Base-by-base conservation (phyloP, 2,797 vertebrate genomes). In the Microctenopoma steveboyesi region DNA sequence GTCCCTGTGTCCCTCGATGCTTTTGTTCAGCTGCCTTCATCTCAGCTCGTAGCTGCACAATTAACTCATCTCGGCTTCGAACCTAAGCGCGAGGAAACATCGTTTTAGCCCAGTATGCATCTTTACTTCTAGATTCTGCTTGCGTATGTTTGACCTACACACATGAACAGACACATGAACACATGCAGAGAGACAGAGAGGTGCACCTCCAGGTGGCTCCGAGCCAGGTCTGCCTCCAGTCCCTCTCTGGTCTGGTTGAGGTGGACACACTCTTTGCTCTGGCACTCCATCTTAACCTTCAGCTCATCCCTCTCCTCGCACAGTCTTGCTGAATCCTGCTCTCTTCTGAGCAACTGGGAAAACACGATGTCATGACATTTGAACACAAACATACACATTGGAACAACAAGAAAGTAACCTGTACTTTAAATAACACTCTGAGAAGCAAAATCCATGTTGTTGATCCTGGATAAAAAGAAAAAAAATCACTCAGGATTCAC, bases 161-260 rank as follows among this genome's bases (percentile, higher is more conserved):
- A 35, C 28, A 51, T 11, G 53, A 22, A 70, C 18, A 55, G 2
- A 63, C 33, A 55, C 74, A 60, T 22, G 39, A 8, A 70, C 46
- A 52, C 50, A 63, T 25, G 25, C 42, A 59, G 22, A 59, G 22
- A 67, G 37, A 57, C 40, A 52, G 9, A 63, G 28, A 69, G 28
- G 59, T 13, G 46, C 33, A 89, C 85, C 88, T 90, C 84, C 27
- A 88, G 76, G 78, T 85, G 85, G 81, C 84, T 82, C 42, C 68
- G 50, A 56, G 78, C 81, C 81, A 87, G 64, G 66, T 85, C 83
- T 18, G 81, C 76, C 81, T 88, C 88, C 69, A 85, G 84, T 76
- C 58, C 61, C 27, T 84, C 84, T 64, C 72, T 82, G 83, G 71
- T 75, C 59, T 64, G 78, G 58, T 22, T 61, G 16, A 90, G 69